These are phyloP conservation scores for Sardinella longiceps DNA, from an alignment of 2,797 vertebrate species.

Conservation along the genomic window DNA sequence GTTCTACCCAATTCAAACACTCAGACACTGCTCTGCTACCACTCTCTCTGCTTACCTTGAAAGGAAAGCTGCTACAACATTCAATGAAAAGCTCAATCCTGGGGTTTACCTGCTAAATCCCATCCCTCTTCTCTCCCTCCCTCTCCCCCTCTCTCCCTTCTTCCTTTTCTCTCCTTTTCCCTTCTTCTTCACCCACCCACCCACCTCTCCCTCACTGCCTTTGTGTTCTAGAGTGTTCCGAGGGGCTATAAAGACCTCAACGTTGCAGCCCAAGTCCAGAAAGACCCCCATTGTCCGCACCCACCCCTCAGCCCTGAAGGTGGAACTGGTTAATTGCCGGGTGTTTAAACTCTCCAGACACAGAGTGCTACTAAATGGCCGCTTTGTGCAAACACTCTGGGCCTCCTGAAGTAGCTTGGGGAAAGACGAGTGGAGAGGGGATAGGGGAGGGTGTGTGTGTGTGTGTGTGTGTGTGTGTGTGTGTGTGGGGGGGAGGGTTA, in stretches of 20 bases:
- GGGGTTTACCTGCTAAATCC: not conserved
- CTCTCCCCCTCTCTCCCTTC: not conserved
- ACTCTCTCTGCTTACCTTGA: not conserved
- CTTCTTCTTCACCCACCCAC: not conserved
- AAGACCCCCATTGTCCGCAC: slow-evolving; percentile 9
- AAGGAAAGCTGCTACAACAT: not conserved
- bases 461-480: no score
- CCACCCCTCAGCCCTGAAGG: slow-evolving; percentile 36
- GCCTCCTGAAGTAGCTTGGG: slow-evolving; percentile 18
- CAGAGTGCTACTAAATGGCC: slow-evolving; percentile 58
- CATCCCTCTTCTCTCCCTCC: not conserved
- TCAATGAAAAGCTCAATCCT: not conserved
- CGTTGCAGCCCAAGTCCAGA: not conserved
- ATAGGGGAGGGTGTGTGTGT: not conserved
- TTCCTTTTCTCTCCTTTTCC: not conserved
- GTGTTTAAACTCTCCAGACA: slow-evolving; percentile 56
- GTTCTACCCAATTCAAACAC: not conserved
- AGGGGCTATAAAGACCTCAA: not conserved
- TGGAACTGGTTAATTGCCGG: slow-evolving; percentile 60
- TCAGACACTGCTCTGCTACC: not conserved
- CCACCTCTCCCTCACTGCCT: slow-evolving; percentile 32
- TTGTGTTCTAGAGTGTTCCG: not conserved
- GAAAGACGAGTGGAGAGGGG: not conserved
- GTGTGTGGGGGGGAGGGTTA: not conserved
- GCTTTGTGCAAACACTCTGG: slow-evolving; percentile 54